Evolutionary conservation across 2,888 invertebrate species (phyloP).

Genomic region (Agonopterix arenella): DNA sequence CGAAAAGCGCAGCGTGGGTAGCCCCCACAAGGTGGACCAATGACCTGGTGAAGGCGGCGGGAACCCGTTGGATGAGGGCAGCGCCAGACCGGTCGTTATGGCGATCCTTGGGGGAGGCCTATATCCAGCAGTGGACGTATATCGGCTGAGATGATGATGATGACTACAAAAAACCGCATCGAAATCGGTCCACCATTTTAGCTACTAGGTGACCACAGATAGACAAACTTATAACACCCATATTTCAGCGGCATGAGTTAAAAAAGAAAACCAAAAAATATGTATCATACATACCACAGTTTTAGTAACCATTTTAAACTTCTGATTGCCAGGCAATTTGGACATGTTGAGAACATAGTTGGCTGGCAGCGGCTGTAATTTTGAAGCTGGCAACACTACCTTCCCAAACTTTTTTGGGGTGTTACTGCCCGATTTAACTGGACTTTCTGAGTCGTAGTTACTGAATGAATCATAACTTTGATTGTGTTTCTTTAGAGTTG

Average conservation of each 20-base stretch:
- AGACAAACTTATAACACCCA: too few relatives aligned
- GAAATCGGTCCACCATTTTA: not conserved
- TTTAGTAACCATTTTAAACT: constrained; percentile 1
- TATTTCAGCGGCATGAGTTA: not conserved
- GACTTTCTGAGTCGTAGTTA: not conserved
- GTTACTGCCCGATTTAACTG: not conserved
- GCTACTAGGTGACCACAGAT: not conserved
- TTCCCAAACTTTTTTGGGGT: constrained; percentile 18
- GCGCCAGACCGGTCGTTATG: too few relatives aligned
- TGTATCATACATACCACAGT: not conserved
- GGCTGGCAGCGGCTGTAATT: constrained; percentile 54
- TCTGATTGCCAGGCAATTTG: constrained; percentile 23
- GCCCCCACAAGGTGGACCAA: too few relatives aligned
- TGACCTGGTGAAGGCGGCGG: too few relatives aligned
- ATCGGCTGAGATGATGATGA: too few relatives aligned
- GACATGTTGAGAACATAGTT: constrained; percentile 44
- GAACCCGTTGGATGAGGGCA: too few relatives aligned
- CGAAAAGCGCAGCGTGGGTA: too few relatives aligned
- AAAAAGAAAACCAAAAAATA: too few relatives aligned
- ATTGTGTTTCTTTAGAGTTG: constrained; percentile 22
- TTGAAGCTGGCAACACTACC: constrained; percentile 57
- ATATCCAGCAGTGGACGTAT: too few relatives aligned
- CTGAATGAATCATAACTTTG: constrained; percentile 28
- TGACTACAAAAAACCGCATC: not conserved
- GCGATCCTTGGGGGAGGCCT: too few relatives aligned